These are phyloP conservation scores for Paelopatides confundens DNA, from an alignment of 53 echinoderm and acorn worm species.

Conservation along the genomic window DNA sequence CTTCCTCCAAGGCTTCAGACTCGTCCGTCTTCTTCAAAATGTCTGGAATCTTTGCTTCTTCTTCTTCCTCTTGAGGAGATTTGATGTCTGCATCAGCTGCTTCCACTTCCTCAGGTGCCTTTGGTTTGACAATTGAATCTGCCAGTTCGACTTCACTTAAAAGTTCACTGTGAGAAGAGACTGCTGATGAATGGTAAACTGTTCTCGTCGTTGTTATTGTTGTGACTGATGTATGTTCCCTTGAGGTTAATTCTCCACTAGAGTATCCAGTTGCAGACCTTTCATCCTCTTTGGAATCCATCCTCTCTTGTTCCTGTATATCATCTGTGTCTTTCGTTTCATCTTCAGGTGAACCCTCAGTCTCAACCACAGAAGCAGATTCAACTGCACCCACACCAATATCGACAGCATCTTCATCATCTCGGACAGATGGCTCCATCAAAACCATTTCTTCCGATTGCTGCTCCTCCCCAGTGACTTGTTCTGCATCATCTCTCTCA, in stretches of 20 bases:
- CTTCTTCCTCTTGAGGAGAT: conserved; percentile 54
- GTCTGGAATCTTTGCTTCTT: conserved; percentile 56
- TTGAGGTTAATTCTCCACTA: not conserved
- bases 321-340: not conserved
- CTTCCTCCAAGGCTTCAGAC: conserved; percentile 57
- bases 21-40: conserved; percentile 63
- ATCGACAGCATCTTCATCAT: not conserved
- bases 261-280: not conserved
- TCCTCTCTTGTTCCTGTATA: not conserved
- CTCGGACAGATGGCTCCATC: not conserved
- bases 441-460: not conserved
- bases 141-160: conserved; percentile 63
- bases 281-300: not conserved
- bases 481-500: not conserved
- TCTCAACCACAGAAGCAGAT: not conserved
- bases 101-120: conserved; percentile 78
- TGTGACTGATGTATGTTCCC: not conserved
- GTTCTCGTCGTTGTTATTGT: not conserved
- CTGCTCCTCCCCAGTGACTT: not conserved
- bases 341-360: not conserved
- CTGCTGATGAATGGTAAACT: not conserved
- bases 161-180: not conserved
- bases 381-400: not conserved
- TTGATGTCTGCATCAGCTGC: conserved; percentile 75
- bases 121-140: conserved; percentile 82